Conservation (phyloP, 2,888 invertebrate genomes). For the Cacoxenus indagator region DNA sequence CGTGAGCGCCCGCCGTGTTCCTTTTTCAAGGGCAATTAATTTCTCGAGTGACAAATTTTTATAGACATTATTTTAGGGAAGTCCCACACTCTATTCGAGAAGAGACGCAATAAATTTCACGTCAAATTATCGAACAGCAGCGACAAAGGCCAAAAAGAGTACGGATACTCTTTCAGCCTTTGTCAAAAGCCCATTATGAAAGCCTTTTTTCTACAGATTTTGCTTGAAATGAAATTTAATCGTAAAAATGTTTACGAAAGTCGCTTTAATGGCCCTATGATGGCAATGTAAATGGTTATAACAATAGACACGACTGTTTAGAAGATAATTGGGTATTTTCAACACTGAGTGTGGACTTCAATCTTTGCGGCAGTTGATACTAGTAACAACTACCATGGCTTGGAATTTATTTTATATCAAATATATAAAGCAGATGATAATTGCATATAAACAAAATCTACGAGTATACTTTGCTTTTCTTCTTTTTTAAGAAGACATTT, state of each 20-base stretch:
- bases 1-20: constrained; percentile 38
- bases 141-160: constrained; percentile 1
- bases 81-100: not conserved
- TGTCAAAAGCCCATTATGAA: constrained; percentile 42
- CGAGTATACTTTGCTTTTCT: no score
- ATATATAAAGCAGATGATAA: no score
- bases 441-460: no score
- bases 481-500: no score
- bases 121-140: constrained; percentile 57
- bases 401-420: no score
- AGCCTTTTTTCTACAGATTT: constrained; percentile 21
- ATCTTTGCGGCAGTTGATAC: no score
- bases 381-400: no score
- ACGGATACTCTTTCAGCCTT: not conserved
- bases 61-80: constrained; percentile 48
- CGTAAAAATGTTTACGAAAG: constrained; percentile 29
- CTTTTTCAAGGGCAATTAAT: constrained; percentile 70
- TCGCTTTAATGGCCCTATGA: no score
- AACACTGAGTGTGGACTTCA: no score
- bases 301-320: not conserved
- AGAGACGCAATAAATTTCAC: constrained; percentile 51
- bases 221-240: constrained; percentile 46
- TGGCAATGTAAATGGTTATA: no score
- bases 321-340: not conserved
- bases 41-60: constrained; percentile 69